Conservation (phyloP, 2,113 vertebrate genomes). For the Hippoglossus stenolepis region DNA sequence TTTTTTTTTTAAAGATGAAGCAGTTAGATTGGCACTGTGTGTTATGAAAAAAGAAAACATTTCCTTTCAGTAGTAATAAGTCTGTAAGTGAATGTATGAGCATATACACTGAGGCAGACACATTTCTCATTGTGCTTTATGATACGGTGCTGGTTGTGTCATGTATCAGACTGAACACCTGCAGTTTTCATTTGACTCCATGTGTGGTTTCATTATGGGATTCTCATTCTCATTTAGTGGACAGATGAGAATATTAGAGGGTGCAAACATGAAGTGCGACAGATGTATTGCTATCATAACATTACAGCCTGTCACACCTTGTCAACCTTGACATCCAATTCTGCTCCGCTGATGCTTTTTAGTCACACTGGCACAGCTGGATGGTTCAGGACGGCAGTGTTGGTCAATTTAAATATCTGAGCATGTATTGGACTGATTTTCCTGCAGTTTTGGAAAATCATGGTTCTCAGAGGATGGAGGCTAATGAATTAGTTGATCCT, state of each 20-base stretch:
- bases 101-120: constrained; percentile 5
- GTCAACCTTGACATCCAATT: neutral
- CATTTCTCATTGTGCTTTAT: constrained; percentile 12
- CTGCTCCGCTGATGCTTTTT: neutral
- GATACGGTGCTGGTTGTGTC: neutral
- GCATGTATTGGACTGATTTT: too few relatives aligned
- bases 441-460: too few relatives aligned
- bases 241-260: constrained; percentile 15
- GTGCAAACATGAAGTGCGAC: neutral
- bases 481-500: neutral
- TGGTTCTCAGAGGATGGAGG: neutral
- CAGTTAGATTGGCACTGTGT: neutral
- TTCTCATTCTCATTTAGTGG: constrained; percentile 3
- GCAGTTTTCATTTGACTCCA: constrained; percentile 40
- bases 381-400: too few relatives aligned
- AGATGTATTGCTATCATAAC: neutral
- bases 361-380: too few relatives aligned
- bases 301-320: neutral
- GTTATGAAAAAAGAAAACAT: constrained; percentile 18
- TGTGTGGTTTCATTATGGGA: constrained; percentile 29
- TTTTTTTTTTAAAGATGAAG: neutral
- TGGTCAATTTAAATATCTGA: too few relatives aligned
- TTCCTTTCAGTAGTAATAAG: constrained; percentile 14
- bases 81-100: constrained; percentile 5
- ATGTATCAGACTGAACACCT: constrained; percentile 30